Percentiles rank a stretch among this genome's conserved stretches.
These are phyloP conservation scores for Euglossa dilemma DNA, from an alignment of 1,140 invertebrate species.

Conservation along the genomic window DNA sequence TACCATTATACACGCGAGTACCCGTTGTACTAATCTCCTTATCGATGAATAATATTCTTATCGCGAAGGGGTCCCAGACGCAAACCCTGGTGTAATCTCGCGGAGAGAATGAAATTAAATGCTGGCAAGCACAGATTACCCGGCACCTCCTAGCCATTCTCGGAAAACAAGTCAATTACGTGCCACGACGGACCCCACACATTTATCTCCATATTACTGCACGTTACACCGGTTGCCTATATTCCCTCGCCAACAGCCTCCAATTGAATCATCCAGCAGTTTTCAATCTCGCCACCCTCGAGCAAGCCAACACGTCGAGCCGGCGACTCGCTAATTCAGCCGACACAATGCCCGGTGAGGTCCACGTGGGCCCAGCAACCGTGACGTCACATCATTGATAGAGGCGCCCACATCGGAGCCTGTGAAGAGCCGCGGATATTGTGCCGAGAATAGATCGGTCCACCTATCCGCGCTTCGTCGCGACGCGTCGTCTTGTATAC, in stretches of 20 bases:
- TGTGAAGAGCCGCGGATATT: slow-evolving; percentile 33
- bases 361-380: slow-evolving; percentile 61
- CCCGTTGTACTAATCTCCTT: no score
- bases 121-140: no score
- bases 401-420: slow-evolving; percentile 68
- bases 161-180: no score
- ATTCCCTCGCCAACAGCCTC: neutral
- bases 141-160: no score
- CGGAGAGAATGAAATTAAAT: no score
- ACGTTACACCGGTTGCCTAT: neutral
- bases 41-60: no score
- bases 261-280: slow-evolving; percentile 19
- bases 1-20: no score
- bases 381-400: slow-evolving; percentile 74
- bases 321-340: slow-evolving; percentile 1
- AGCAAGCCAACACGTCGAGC: neutral
- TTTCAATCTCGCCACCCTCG: slow-evolving; percentile 27
- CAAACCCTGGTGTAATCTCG: no score
- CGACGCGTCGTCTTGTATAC: no score
- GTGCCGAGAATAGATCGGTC: slow-evolving; percentile 37
- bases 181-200: no score
- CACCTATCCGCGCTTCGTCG: slow-evolving; percentile 27
- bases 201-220: neutral
- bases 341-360: slow-evolving; percentile 25
- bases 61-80: no score